phyloP scores from a whole-genome alignment of 2,888 invertebrate species.

The Xestia c-nigrum region DNA sequence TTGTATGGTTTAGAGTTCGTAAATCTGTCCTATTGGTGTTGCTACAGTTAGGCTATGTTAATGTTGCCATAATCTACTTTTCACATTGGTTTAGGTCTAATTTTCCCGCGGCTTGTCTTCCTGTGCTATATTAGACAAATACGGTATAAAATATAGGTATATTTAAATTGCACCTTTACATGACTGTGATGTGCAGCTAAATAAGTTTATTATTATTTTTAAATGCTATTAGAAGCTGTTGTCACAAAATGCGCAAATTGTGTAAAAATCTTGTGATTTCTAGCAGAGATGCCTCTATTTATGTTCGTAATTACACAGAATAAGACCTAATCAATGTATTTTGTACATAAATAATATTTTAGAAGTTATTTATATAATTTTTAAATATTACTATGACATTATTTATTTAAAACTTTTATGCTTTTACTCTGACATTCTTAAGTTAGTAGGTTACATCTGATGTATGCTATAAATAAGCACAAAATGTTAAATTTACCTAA shows the following conservation, averaged over 20 bases:
- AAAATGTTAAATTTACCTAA: constrained; percentile 48
- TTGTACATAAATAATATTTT: constrained; percentile 54
- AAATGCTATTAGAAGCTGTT: constrained; percentile 28
- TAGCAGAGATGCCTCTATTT: constrained; percentile 7
- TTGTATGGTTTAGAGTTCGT: neutral
- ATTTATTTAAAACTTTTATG: constrained; percentile 38
- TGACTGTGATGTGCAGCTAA: constrained; percentile 49
- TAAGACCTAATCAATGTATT: constrained; percentile 20
- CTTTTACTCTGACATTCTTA: constrained; percentile 31
- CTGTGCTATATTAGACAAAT: constrained; percentile 21
- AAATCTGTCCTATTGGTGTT: constrained; percentile 5
- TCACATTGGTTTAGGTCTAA: neutral
- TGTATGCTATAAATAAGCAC: constrained; percentile 63
- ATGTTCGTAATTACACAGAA: neutral
- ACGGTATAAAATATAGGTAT: neutral
- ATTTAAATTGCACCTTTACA: constrained; percentile 37
- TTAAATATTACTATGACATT: constrained; percentile 29
- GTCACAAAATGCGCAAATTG: constrained; percentile 45
- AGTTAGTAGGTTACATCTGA: constrained; percentile 13
- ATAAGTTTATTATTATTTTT: constrained; percentile 29
- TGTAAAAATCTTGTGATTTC: constrained; percentile 23
- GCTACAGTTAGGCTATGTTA: constrained; percentile 12
- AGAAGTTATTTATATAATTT: constrained; percentile 46
- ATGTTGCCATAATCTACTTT: constrained; percentile 33
- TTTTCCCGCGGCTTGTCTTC: constrained; percentile 37